These are phyloP conservation scores for Pseudachorutes palmiensis DNA, from an alignment of 1,140 invertebrate genomes.

Conservation along the genomic window DNA sequence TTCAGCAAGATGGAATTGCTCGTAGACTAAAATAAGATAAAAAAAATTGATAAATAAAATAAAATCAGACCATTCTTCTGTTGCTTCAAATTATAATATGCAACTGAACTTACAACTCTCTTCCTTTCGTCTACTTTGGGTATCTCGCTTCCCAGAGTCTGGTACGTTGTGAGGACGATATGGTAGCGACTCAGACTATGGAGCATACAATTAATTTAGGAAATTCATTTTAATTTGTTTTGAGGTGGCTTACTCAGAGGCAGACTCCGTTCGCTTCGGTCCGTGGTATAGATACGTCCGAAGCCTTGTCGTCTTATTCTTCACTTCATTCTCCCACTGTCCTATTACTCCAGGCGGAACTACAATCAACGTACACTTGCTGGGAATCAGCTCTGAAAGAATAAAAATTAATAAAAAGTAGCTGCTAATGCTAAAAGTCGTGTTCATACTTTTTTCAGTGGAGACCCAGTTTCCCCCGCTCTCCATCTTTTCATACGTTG, in stretches of 20 bases:
- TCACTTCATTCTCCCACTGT: slow-evolving; percentile 81
- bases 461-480: slow-evolving; percentile 39
- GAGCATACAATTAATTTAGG: slow-evolving; percentile 14
- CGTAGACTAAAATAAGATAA: slow-evolving; percentile 27
- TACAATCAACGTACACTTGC: slow-evolving; percentile 71
- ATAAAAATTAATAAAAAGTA: slow-evolving; percentile 38
- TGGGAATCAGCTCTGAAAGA: slow-evolving; percentile 22
- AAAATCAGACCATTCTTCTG: slow-evolving; percentile 10
- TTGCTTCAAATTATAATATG: not conserved
- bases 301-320: slow-evolving; percentile 54
- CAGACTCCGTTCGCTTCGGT: slow-evolving; percentile 55
- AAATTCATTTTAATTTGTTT: not conserved
- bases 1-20: no score
- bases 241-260: slow-evolving; percentile 47
- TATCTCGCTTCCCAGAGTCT: slow-evolving; percentile 46
- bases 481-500: slow-evolving; percentile 38
- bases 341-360: slow-evolving; percentile 74
- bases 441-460: slow-evolving; percentile 38
- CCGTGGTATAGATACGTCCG: slow-evolving; percentile 72
- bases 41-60: slow-evolving; percentile 4
- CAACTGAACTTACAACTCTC: no score
- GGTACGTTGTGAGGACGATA: slow-evolving; percentile 51
- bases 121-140: slow-evolving; percentile 21
- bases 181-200: slow-evolving; percentile 46
- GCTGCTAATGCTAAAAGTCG: slow-evolving; percentile 39